Evolutionary conservation across 2,797 vertebrate species (phyloP).

Genomic region (Limnodromus scolopaceus): DNA sequence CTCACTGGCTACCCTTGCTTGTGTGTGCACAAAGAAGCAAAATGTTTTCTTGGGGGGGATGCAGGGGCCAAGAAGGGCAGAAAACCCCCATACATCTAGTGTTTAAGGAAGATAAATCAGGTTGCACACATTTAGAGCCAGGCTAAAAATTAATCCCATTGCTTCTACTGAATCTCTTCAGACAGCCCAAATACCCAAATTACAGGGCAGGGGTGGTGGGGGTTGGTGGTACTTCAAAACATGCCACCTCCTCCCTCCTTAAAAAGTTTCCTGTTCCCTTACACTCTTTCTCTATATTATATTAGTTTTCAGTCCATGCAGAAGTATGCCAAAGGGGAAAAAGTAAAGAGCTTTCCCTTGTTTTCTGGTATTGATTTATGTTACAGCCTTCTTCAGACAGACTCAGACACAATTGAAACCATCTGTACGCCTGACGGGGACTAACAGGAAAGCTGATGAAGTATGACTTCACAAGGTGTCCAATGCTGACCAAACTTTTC

Average conservation of each 20-base stretch:
- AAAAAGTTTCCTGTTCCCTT: constrained; percentile 7
- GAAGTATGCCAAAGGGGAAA: constrained; percentile 35
- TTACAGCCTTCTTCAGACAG: constrained; percentile 64
- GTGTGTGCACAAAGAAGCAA: neutral
- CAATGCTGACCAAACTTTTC: constrained; percentile 1
- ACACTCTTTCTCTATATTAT: neutral
- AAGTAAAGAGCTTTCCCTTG: constrained; percentile 33
- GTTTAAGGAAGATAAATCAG: constrained; percentile 38
- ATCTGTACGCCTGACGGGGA: constrained; percentile 74
- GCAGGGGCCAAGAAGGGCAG: neutral
- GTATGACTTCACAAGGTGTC: constrained; percentile 44
- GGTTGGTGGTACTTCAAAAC: neutral
- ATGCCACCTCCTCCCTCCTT: neutral
- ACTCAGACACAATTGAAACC: constrained; percentile 78
- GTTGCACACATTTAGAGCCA: neutral
- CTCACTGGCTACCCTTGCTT: neutral
- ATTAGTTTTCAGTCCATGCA: constrained; percentile 40
- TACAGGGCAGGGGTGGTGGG: neutral
- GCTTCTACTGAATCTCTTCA: neutral
- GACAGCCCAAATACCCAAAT: neutral
- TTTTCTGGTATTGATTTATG: constrained; percentile 71
- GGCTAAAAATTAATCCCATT: neutral
- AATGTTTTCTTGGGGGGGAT: neutral
- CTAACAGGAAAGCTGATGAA: constrained; percentile 48
- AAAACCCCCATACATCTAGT: neutral